Conservation (phyloP, 2,888 invertebrate species). For the Parnassius smintheus region DNA sequence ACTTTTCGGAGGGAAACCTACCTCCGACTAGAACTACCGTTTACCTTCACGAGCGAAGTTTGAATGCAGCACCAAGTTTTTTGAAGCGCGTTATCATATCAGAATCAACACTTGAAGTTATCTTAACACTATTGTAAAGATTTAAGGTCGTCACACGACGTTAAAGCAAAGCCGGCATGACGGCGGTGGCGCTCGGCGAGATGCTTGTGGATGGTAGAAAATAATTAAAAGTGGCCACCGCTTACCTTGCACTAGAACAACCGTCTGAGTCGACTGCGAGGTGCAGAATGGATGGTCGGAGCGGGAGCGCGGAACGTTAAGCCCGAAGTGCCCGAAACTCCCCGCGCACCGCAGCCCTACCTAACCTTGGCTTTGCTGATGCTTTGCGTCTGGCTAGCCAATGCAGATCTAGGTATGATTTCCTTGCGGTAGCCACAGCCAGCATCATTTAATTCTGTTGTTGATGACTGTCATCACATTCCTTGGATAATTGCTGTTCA, state of each 20-base stretch:
- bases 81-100: constrained; percentile 56
- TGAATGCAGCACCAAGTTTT: constrained; percentile 55
- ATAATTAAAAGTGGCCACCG: constrained; percentile 62
- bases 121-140: constrained; percentile 63
- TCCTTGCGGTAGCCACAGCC: constrained; percentile 42
- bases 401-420: constrained; percentile 36
- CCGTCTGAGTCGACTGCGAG: constrained; percentile 81
- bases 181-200: constrained; percentile 39
- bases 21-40: constrained; percentile 48
- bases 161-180: constrained; percentile 46
- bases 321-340: constrained; percentile 48
- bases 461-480: constrained; percentile 15
- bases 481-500: constrained; percentile 12
- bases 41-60: constrained; percentile 63
- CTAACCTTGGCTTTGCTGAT: constrained; percentile 78
- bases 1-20: constrained; percentile 76
- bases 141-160: constrained; percentile 59
- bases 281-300: constrained; percentile 80
- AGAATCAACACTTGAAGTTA: constrained; percentile 61
- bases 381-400: constrained; percentile 49
- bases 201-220: constrained; percentile 45
- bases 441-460: constrained; percentile 29
- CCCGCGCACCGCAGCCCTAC: constrained; percentile 69
- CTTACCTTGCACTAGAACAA: constrained; percentile 80
- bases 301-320: constrained; percentile 75